Conservation (phyloP, 2,113 vertebrate genomes). For the Patagioenas fasciata region DNA sequence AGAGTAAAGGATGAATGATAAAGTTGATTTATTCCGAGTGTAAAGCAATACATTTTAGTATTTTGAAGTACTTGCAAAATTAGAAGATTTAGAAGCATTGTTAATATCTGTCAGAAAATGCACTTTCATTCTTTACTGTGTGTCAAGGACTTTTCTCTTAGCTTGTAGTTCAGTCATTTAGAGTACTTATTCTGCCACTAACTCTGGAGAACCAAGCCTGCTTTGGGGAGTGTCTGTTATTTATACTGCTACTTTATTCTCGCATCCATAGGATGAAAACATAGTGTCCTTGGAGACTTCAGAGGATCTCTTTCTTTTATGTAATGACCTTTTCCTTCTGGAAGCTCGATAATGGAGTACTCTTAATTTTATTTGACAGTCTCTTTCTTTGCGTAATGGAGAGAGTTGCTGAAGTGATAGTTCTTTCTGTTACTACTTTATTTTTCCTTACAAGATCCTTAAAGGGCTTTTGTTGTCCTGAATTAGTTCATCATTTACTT, state of each 20-base stretch:
- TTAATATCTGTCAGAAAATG: background rate
- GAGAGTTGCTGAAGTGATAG: background rate
- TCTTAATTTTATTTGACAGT: background rate
- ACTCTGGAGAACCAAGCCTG: background rate
- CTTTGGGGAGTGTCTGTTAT: background rate
- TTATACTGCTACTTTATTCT: background rate
- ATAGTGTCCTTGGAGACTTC: background rate
- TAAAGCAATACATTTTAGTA: background rate
- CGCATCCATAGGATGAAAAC: background rate
- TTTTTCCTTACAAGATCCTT: background rate
- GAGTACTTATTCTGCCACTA: background rate
- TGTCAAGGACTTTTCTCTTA: background rate
- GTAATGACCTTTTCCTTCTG: background rate
- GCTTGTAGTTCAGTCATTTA: background rate
- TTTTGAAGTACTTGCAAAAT: background rate
- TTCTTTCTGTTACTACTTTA: background rate
- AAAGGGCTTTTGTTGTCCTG: background rate
- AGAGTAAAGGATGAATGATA: background rate
- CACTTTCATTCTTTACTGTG: background rate
- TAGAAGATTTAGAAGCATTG: background rate
- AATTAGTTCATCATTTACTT: background rate
- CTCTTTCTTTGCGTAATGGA: background rate
- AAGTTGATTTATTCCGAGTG: background rate
- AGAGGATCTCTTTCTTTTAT: background rate
- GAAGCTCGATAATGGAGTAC: background rate